Evolutionary conservation across 1,140 invertebrate genomes (phyloP).

Genomic region (Drosophila saltans): DNA sequence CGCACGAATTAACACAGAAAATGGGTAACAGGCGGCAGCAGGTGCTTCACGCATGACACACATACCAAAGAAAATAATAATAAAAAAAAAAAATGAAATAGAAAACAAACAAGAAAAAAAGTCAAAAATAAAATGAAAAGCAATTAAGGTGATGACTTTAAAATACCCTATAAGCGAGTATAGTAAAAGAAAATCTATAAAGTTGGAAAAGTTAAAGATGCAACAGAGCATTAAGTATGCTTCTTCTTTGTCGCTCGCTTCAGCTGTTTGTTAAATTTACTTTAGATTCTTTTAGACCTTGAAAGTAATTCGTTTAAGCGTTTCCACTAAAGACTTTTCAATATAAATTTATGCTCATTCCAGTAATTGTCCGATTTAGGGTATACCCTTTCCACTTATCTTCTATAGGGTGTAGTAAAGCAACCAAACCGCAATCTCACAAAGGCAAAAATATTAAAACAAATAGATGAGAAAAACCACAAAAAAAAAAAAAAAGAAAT

Average conservation of each 20-base stretch:
- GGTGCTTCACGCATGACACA: conserved; percentile 68
- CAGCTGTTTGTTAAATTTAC: no score
- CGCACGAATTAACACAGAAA: conserved; percentile 73
- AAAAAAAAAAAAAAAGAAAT: conserved; percentile 16
- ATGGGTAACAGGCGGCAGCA: conserved; percentile 51
- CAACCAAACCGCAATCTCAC: conserved; percentile 13
- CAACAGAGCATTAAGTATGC: no score
- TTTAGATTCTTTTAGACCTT: no score
- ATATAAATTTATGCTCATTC: no score
- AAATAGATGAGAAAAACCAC: conserved; percentile 41
- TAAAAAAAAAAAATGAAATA: conserved; percentile 9
- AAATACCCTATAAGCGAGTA: neutral
- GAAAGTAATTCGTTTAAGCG: no score
- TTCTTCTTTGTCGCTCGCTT: no score
- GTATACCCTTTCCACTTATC: conserved; percentile 15
- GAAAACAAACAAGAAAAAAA: neutral
- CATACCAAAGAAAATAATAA: conserved; percentile 50
- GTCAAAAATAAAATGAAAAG: neutral
- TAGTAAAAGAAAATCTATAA: no score
- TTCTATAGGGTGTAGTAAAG: neutral
- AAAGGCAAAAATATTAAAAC: conserved; percentile 56
- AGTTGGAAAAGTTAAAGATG: neutral
- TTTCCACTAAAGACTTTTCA: no score
- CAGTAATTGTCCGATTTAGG: no score
- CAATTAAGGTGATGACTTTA: neutral